Percentiles rank a stretch among this genome's conserved stretches.
Evolutionary conservation across 1,140 invertebrate species (phyloP).

Genomic region (Calephelis virginiensis): DNA sequence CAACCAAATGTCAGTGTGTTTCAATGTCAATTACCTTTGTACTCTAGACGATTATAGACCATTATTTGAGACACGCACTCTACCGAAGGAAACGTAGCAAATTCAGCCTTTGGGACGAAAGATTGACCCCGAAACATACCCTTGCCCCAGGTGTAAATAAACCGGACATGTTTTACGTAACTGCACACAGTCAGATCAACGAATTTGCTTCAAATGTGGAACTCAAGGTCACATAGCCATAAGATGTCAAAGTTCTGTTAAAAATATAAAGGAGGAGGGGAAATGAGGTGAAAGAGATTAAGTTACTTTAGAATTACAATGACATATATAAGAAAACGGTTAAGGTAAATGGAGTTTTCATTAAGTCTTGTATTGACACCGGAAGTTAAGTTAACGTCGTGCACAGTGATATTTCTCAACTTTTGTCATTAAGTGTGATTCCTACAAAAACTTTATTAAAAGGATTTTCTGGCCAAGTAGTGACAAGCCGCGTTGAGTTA

Average conservation of each 20-base stretch:
- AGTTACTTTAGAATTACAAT: slow-evolving; percentile 11
- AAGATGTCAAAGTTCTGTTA: not conserved
- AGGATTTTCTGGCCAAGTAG: slow-evolving; percentile 19
- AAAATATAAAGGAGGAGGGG: too few species aligned
- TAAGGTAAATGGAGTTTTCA: slow-evolving; percentile 15
- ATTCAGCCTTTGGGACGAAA: not conserved
- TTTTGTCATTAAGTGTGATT: slow-evolving; percentile 12
- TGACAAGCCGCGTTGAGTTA: slow-evolving; percentile 18
- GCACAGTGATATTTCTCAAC: not conserved
- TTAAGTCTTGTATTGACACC: slow-evolving; percentile 24
- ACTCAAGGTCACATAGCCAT: slow-evolving; percentile 31
- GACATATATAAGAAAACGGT: slow-evolving; percentile 21
- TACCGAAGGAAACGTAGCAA: not conserved
- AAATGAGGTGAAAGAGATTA: slow-evolving; percentile 16
- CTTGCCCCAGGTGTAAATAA: slow-evolving; percentile 37
- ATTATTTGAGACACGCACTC: not conserved
- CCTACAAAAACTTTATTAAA: slow-evolving; percentile 18
- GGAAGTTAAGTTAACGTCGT: too few species aligned
- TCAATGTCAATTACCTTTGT: slow-evolving; percentile 38
- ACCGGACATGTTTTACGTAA: slow-evolving; percentile 31
- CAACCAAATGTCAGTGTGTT: slow-evolving; percentile 45
- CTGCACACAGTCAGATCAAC: slow-evolving; percentile 29
- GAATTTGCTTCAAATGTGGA: slow-evolving; percentile 37
- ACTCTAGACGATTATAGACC: slow-evolving; percentile 34
- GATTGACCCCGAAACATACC: slow-evolving; percentile 29